Conservation (phyloP, 2,888 invertebrate genomes). For the Rhyacophila evoluta region DNA sequence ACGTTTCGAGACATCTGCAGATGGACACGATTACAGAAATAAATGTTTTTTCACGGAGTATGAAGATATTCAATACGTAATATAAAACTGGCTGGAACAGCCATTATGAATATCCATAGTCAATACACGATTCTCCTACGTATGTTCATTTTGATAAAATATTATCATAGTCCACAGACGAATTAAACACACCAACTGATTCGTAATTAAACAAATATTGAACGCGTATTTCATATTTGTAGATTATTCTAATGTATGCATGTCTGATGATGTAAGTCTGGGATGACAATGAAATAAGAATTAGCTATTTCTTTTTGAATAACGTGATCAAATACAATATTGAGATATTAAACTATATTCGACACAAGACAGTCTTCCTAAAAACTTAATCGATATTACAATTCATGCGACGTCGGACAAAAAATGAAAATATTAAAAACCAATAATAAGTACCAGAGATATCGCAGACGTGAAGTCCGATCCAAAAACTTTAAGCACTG, state of each 20-base stretch:
- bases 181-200: neutral
- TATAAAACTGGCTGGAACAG: neutral
- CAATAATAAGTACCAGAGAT: slow-evolving; percentile 12
- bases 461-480: slow-evolving; percentile 16
- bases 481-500: slow-evolving; percentile 3
- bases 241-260: neutral
- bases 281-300: neutral
- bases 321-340: no score
- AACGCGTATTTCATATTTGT: neutral
- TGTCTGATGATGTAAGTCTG: slow-evolving; percentile 1
- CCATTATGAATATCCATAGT: neutral
- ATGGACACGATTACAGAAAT: neutral
- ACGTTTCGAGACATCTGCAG: neutral
- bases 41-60: neutral
- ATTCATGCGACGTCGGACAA: neutral
- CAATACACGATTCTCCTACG: neutral
- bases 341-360: no score
- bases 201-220: neutral
- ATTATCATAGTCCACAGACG: neutral
- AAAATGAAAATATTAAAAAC: slow-evolving; percentile 23
- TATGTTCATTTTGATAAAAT: neutral
- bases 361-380: neutral
- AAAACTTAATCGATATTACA: neutral
- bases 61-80: slow-evolving; percentile 25
- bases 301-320: no score